Conservation (phyloP, 2,797 vertebrate species). For the Caiman crocodilus region DNA sequence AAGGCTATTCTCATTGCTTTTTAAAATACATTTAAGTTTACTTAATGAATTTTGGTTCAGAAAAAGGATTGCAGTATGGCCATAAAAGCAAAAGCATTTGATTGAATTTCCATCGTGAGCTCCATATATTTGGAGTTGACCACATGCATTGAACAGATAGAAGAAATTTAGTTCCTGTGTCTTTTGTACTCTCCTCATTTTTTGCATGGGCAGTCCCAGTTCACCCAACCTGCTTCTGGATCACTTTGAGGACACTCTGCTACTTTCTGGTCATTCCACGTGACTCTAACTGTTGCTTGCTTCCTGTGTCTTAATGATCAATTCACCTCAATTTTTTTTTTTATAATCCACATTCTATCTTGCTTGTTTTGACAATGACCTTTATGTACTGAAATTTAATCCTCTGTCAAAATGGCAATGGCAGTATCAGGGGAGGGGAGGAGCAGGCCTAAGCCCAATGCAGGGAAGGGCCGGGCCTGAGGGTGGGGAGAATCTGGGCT, state of each 20-base stretch:
- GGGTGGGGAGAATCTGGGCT: too few species aligned
- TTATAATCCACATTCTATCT: background rate
- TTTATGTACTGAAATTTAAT: too few species aligned
- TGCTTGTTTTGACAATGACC: background rate
- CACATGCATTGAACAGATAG: background rate
- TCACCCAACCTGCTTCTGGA: fast-evolving
- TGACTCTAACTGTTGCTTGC: background rate
- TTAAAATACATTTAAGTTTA: background rate
- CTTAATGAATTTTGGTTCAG: background rate
- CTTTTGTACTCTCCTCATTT: background rate
- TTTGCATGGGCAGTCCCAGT: background rate
- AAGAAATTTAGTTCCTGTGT: background rate
- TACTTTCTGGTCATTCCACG: fast-evolving
- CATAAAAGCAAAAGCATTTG: background rate
- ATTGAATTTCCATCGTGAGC: background rate
- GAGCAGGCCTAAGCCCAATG: too few species aligned
- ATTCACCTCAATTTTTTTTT: background rate
- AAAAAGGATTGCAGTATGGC: background rate
- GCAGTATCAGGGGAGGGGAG: too few species aligned
- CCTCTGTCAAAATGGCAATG: too few species aligned
- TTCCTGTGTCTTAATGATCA: background rate
- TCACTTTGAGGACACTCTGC: background rate
- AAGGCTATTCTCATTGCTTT: background rate
- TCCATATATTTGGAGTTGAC: background rate
- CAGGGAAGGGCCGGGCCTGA: too few species aligned